Evolutionary conservation across 1,140 invertebrate genomes (phyloP).

Genomic region (Neuroterus valhalla): DNA sequence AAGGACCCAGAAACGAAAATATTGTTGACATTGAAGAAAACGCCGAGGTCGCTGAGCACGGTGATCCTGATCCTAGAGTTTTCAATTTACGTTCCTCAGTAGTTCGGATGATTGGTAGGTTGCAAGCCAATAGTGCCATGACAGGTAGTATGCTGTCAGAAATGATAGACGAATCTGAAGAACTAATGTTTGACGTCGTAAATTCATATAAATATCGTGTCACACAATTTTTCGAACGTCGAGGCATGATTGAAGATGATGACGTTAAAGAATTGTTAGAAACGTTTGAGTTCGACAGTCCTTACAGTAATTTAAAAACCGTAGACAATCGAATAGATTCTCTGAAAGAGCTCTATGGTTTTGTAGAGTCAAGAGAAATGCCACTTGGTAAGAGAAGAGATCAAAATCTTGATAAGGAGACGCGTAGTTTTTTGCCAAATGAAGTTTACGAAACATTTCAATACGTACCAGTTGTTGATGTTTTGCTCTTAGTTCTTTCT

Average conservation of each 20-base stretch:
- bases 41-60: too few relatives aligned
- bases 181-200: neutral
- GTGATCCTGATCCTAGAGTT: too few relatives aligned
- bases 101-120: too few relatives aligned
- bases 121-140: too few relatives aligned
- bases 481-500: neutral
- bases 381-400: neutral
- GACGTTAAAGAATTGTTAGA: neutral
- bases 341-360: neutral
- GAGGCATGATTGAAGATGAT: neutral
- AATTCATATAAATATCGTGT: neutral
- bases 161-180: neutral
- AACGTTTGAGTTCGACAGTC: neutral
- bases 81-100: too few relatives aligned
- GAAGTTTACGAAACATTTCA: neutral
- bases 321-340: neutral
- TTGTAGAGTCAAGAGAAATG: neutral
- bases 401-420: neutral
- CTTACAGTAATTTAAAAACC: neutral
- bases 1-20: too few relatives aligned
- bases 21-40: too few relatives aligned
- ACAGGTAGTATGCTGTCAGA: too few relatives aligned
- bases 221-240: neutral
- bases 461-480: neutral
- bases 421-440: neutral